Evolutionary conservation across 2,113 vertebrate species (phyloP), one percentile per base, ranked within the genome.

Genomic region (Boleophthalmus pectinirostris): DNA sequence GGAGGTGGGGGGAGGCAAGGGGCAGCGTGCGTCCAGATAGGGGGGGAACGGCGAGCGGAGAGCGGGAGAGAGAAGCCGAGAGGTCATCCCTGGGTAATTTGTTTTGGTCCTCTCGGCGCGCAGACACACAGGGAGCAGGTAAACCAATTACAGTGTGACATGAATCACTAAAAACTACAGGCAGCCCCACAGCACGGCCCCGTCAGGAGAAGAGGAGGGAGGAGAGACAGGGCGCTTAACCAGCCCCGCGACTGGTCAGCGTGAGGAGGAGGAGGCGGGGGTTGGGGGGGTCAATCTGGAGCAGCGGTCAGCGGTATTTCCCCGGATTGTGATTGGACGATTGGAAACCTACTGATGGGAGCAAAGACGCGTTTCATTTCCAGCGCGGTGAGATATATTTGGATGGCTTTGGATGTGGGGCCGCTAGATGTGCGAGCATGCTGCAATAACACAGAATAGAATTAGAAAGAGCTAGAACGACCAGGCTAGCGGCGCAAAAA

Each of bases 131-230:
- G 87, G 80, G 88, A 90, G 89, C 88, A 91, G 90, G 91, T 91
- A 91, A 91, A 92, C 87, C 90, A 92, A 92, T 92, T 92, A 92
- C 86, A 89, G 87, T 87, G 86, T 92, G 91, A 92, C 91, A 91
- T 91, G 91, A 92, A 92, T 91, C 87, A 90, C 90, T 82, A 81
- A 88, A 85, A 89, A 82, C 85, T 88, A 89, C 88, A 84, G 79
- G 78, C 88, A 81, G 83, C 83, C 80, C 73, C 58, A 76, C 85
- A 85, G 82, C 73, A 23, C 65, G 72, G 84, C n/a, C 24, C 79
- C 68, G 57, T 71, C 71, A 33, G 33, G 60, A 18, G 33, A 38
- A 64, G 35, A 64, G n/a, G n/a, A n/a, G n/a, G 7, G 29, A 56
- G 72, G n/a, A n/a, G 38, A 74, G 67, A 58, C 75, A 70, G 80